These are phyloP conservation scores for Diuraphis noxia DNA, from an alignment of 1,140 invertebrate species.

Conservation along the genomic window DNA sequence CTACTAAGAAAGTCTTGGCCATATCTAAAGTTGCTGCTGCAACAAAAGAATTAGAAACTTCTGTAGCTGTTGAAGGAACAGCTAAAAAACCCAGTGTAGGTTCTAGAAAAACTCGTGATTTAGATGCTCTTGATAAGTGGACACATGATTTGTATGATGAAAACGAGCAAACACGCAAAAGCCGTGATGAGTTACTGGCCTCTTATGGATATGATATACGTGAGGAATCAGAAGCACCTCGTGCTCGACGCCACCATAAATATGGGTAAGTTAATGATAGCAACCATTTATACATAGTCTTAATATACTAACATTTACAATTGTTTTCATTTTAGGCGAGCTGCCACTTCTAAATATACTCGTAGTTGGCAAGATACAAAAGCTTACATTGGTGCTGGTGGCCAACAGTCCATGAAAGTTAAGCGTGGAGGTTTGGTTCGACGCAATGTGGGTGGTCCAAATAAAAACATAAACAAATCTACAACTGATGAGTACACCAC, in stretches of 20 bases:
- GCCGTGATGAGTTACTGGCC: constrained; percentile 16
- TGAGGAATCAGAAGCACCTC: constrained; percentile 12
- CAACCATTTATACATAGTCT: not conserved
- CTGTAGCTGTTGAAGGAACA: not conserved
- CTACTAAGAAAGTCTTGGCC: constrained; percentile 9
- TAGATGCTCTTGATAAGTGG: constrained; percentile 17
- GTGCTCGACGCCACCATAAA: constrained; percentile 36
- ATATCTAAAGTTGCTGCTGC: constrained; percentile 19
- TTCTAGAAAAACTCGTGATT: not conserved
- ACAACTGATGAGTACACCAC: not conserved
- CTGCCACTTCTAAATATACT: constrained; percentile 22
- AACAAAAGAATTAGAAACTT: not conserved
- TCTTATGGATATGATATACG: constrained; percentile 41
- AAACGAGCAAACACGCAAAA: constrained; percentile 11
- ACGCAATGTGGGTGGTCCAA: not conserved
- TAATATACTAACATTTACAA: not conserved
- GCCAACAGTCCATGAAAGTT: not conserved
- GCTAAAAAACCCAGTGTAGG: not conserved
- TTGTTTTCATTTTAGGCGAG: constrained; percentile 27
- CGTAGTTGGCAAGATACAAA: constrained; percentile 46
- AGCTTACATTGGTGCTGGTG: not conserved
- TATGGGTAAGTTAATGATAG: constrained; percentile 23
- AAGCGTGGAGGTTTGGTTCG: not conserved
- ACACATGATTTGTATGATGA: constrained; percentile 36
- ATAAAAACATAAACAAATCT: not conserved